Conservation (phyloP, 2,113 vertebrate genomes). For the Sylvia atricapilla region DNA sequence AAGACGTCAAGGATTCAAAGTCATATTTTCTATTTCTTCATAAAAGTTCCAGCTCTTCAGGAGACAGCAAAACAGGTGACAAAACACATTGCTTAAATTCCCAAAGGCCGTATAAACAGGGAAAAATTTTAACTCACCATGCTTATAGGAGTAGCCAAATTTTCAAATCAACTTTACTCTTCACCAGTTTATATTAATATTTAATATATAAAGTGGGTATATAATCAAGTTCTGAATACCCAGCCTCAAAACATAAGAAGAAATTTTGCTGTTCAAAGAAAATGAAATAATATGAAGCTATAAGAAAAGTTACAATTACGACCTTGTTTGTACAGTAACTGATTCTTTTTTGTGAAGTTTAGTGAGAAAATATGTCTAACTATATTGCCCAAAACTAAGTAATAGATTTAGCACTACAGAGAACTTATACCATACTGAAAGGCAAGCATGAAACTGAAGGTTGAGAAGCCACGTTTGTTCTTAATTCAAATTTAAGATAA, state of each 20-base stretch:
- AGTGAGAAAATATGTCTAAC: neutral
- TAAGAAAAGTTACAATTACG: neutral
- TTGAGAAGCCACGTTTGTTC: neutral
- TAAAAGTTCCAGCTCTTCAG: conserved; percentile 70
- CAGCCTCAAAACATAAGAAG: neutral
- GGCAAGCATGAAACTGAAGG: neutral
- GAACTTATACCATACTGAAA: neutral
- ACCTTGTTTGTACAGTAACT: neutral
- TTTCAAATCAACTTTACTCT: conserved; percentile 15
- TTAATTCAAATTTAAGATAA: neutral
- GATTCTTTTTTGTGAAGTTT: neutral
- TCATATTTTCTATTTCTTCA: conserved; percentile 76
- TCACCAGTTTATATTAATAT: neutral
- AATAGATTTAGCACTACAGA: neutral
- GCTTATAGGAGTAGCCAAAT: conserved; percentile 14
- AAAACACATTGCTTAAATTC: conserved; percentile 70
- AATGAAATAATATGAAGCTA: neutral
- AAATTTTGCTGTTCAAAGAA: neutral
- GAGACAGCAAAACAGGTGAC: conserved; percentile 75
- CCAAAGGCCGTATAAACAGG: conserved; percentile 73
- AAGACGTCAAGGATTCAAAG: conserved; percentile 74
- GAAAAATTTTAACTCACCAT: conserved; percentile 56
- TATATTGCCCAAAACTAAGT: neutral
- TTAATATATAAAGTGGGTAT: neutral
- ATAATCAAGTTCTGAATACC: neutral